Conservation (phyloP, 2,797 vertebrate species). For the Xiphophorus birchmanni region DNA sequence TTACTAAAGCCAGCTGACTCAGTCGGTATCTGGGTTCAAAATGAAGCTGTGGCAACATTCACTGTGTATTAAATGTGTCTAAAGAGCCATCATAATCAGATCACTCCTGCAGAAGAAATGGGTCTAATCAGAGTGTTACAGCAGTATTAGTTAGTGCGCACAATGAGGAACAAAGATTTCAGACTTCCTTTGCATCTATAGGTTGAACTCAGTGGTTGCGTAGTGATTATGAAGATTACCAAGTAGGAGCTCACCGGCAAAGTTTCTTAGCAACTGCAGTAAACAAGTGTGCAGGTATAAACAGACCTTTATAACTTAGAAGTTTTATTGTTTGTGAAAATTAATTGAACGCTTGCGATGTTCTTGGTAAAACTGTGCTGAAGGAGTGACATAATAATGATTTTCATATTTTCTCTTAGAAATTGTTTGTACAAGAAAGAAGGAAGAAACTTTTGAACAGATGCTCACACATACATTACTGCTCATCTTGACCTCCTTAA, state of each 20-base stretch:
- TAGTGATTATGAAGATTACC: conserved; percentile 50
- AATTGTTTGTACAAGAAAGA: background rate
- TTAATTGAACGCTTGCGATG: conserved; percentile 6
- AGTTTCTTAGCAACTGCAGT: conserved; percentile 67
- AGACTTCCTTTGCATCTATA: background rate
- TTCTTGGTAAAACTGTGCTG: background rate
- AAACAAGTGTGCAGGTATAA: conserved; percentile 48
- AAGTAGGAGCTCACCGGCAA: conserved; percentile 43
- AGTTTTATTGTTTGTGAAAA: conserved; percentile 25
- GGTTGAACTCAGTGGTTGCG: conserved; percentile 44
- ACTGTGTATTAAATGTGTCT: background rate
- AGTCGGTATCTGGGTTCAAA: background rate
- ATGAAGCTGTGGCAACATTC: background rate
- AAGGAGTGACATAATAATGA: background rate
- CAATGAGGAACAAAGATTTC: background rate
- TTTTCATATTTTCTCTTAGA: background rate
- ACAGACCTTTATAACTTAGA: conserved; percentile 44
- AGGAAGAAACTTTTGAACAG: background rate
- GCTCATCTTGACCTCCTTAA: background rate
- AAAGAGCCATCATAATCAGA: background rate
- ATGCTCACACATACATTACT: background rate
- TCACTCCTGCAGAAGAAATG: background rate
- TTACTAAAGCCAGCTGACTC: conserved; percentile 22
- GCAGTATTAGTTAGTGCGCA: background rate
- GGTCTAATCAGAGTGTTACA: conserved; percentile 9